A percentile compares a stretch with the other conserved stretches of the same genome.
These are phyloP conservation scores for Monoplex corrugatus DNA, from an alignment of 2,888 invertebrate species.

Conservation along the genomic window DNA sequence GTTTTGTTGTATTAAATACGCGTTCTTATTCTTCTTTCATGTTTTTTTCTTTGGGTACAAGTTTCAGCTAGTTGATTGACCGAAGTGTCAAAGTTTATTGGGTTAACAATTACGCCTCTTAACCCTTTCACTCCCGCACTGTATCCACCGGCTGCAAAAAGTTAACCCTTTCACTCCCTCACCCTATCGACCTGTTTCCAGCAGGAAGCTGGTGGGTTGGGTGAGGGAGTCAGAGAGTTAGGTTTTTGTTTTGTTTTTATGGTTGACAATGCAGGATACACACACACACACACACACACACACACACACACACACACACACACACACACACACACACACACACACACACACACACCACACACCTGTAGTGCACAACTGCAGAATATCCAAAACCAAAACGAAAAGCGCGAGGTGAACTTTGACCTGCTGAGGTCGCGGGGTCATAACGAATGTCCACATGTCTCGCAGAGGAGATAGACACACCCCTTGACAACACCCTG, in stretches of 20 bases:
- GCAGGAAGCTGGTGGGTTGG: too few species aligned
- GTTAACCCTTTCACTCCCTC: background rate
- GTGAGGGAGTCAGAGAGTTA: too few species aligned
- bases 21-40: too few species aligned
- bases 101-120: too few species aligned
- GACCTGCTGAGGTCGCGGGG: constrained; percentile 57
- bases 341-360: background rate
- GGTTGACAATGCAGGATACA: too few species aligned
- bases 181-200: background rate
- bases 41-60: too few species aligned
- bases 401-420: constrained; percentile 59
- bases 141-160: too few species aligned
- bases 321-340: background rate
- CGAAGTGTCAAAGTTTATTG: too few species aligned
- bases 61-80: too few species aligned
- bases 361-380: constrained; percentile 65
- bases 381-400: constrained; percentile 61
- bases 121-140: too few species aligned
- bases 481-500: constrained; percentile 38
- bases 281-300: background rate
- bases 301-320: background rate
- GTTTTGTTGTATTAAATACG: too few species aligned
- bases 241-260: too few species aligned
- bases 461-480: constrained; percentile 38
- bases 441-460: constrained; percentile 61